These are phyloP conservation scores for Hecatera dysodea DNA, from an alignment of 2,888 invertebrate genomes.

Conservation along the genomic window DNA sequence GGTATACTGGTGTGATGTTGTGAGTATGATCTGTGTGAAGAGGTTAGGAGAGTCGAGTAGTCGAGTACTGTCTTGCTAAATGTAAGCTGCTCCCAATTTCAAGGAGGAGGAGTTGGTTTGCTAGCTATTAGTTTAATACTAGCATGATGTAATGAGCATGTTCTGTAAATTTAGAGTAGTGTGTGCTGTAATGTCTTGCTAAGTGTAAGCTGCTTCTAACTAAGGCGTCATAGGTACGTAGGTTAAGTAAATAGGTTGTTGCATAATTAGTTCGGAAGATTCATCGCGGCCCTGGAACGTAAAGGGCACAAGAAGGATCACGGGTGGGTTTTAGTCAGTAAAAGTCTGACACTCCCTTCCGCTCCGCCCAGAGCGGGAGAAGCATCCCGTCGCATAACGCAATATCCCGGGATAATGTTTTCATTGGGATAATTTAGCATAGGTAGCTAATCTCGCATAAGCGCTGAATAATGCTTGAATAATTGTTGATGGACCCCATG, in stretches of 20 bases:
- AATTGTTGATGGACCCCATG: neutral
- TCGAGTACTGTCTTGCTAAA: conserved; percentile 2
- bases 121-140: neutral
- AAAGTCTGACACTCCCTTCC: too few species aligned
- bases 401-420: too few species aligned
- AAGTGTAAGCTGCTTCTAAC: neutral
- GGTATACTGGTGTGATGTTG: conserved; percentile 10
- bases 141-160: neutral
- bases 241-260: too few species aligned
- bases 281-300: too few species aligned
- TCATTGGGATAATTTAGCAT: too few species aligned
- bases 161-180: neutral
- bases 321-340: too few species aligned
- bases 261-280: too few species aligned
- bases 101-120: neutral
- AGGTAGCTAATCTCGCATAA: too few species aligned
- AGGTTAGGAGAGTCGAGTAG: neutral
- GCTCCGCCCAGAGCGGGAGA: too few species aligned
- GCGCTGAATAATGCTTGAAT: neutral
- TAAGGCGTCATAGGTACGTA: too few species aligned
- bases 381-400: too few species aligned
- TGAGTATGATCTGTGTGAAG: conserved; percentile 17
- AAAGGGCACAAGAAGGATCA: too few species aligned
- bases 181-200: neutral
- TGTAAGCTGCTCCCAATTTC: neutral